A percentile compares a stretch with the other conserved stretches of the same genome.
Conservation (phyloP, 1,140 invertebrate species). For the Leptinotarsa texana region DNA sequence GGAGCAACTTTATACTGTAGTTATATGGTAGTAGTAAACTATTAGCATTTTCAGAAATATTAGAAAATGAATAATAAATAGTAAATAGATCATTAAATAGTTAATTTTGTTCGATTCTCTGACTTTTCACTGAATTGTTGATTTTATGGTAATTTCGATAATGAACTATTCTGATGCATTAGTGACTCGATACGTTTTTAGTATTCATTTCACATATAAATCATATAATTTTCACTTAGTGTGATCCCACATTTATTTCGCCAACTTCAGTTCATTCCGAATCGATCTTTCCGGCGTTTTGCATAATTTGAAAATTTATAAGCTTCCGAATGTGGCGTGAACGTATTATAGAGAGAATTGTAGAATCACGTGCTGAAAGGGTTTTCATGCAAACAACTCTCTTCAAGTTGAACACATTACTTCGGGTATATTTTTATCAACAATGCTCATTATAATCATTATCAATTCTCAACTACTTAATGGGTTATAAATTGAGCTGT, state of each 20-base stretch:
- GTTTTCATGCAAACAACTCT: constrained; percentile 1
- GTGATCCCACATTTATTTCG: not conserved
- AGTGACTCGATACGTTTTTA: too few species aligned
- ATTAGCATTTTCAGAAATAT: too few species aligned
- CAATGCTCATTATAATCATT: not conserved
- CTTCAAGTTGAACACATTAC: not conserved
- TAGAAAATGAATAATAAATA: too few species aligned
- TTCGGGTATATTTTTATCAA: not conserved
- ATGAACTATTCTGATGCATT: too few species aligned
- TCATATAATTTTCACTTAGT: not conserved
- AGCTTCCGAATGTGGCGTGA: constrained; percentile 1
- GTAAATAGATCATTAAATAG: too few species aligned
- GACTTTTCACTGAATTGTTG: too few species aligned
- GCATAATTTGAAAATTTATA: constrained; percentile 7
- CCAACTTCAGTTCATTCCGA: not conserved
- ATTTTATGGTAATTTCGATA: too few species aligned
- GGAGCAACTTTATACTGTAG: too few species aligned
- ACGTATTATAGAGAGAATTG: not conserved
- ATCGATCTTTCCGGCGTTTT: not conserved
- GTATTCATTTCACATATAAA: too few species aligned
- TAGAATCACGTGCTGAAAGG: constrained; percentile 2
- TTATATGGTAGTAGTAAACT: too few species aligned
- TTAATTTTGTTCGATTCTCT: too few species aligned
- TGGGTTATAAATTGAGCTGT: not conserved
- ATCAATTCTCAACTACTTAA: not conserved